Percentiles rank a stretch among this genome's conserved stretches.
Conservation (phyloP, 2,888 invertebrate genomes). For the Syritta pipiens region DNA sequence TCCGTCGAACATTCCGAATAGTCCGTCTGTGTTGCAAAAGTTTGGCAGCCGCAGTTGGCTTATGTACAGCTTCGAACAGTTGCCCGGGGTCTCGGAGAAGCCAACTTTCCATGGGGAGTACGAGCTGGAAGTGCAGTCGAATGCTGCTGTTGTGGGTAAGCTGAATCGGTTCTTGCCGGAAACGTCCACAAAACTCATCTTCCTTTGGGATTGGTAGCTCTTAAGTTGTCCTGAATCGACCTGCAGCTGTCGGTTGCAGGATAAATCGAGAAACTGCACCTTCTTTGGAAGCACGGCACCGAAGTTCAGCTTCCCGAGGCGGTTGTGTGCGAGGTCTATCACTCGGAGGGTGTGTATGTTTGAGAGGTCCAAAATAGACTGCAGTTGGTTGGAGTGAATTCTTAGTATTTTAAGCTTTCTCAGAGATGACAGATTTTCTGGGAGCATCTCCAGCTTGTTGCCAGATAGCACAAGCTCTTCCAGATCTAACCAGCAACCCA, state of each 20-base stretch:
- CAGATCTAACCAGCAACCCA: conserved; percentile 87
- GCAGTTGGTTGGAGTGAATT: conserved; percentile 89
- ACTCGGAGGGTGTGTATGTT: conserved; percentile 87
- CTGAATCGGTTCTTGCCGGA: conserved; percentile 88
- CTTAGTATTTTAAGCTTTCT: conserved; percentile 87
- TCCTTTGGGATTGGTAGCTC: conserved; percentile 88
- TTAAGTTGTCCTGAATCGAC: conserved; percentile 91
- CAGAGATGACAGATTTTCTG: conserved; percentile 86
- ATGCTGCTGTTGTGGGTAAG: conserved; percentile 81
- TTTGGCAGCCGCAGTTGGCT: conserved; percentile 88
- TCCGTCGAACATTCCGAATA: conserved; percentile 91
- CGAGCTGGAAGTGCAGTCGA: conserved; percentile 81
- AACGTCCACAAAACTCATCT: conserved; percentile 91
- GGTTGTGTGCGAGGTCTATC: conserved; percentile 91
- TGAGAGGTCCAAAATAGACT: conserved; percentile 88
- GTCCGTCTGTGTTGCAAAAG: conserved; percentile 86
- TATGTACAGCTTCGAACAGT: conserved; percentile 86
- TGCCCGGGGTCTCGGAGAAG: conserved; percentile 91
- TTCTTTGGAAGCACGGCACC: conserved; percentile 88
- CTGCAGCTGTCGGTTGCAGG: conserved; percentile 89
- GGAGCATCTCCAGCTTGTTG: conserved; percentile 87
- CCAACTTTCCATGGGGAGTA: conserved; percentile 89
- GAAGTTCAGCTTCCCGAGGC: conserved; percentile 89
- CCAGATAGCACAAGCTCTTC: conserved; percentile 92
- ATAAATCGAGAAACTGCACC: conserved; percentile 90